These are phyloP conservation scores for Augiades crinisus DNA, from an alignment of 2,888 invertebrate species.

Conservation along the genomic window DNA sequence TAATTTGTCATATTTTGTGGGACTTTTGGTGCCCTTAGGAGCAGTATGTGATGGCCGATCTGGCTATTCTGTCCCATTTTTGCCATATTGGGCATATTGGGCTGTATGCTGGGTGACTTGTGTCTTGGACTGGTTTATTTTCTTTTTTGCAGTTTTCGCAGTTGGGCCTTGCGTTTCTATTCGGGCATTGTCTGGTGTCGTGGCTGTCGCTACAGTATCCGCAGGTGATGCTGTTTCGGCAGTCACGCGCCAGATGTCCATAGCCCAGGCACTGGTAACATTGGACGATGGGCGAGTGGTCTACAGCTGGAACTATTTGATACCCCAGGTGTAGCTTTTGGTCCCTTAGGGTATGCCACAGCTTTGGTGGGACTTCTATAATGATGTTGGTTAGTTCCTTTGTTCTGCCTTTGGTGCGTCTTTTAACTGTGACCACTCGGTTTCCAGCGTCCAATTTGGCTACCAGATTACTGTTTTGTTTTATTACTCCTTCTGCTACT, in stretches of 20 bases:
- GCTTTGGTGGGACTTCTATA: not conserved
- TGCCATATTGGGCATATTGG: not conserved
- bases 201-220: slow-evolving; percentile 27
- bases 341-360: slow-evolving; percentile 4
- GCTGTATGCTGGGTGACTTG: not conserved
- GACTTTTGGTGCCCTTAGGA: not conserved
- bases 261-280: slow-evolving; percentile 31
- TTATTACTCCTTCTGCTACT: not conserved
- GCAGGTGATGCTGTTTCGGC: slow-evolving; percentile 13
- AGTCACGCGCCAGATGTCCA: slow-evolving; percentile 28
- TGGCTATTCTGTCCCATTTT: not conserved
- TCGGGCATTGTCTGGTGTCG: slow-evolving; percentile 15
- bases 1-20: too few relatives aligned
- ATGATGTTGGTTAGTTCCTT: slow-evolving; percentile 22
- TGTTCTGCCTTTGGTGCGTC: slow-evolving; percentile 6
- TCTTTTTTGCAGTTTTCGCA: not conserved
- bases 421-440: not conserved
- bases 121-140: not conserved
- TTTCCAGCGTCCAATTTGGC: not conserved
- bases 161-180: not conserved
- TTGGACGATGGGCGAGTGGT: slow-evolving; percentile 29
- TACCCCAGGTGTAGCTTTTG: slow-evolving; percentile 24
- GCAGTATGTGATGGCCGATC: not conserved
- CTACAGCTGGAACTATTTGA: slow-evolving; percentile 19
- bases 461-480: not conserved